Conservation (phyloP, 2,113 vertebrate genomes). For the Pipra filicauda region DNA sequence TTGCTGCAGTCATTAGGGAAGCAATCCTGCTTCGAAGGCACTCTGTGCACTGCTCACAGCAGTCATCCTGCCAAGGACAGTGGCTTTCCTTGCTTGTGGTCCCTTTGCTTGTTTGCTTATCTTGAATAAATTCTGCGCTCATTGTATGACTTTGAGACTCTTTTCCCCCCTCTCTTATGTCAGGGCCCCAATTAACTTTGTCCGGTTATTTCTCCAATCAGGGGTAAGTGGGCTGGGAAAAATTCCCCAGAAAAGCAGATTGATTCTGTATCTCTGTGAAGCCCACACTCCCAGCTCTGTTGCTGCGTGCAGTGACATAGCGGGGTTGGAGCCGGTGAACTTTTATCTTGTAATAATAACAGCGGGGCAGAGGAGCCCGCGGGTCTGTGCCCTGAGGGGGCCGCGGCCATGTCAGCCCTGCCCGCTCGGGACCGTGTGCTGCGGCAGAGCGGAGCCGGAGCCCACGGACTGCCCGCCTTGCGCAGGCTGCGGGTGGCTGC, state of each 20-base stretch:
- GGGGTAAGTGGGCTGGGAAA: not conserved
- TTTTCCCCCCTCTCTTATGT: fast-evolving
- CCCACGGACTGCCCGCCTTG: fast-evolving
- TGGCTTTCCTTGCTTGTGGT: not conserved
- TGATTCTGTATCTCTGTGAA: no score
- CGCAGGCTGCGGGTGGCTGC: fast-evolving
- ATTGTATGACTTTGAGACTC: not conserved
- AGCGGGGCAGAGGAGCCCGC: not conserved
- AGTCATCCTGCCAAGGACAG: not conserved
- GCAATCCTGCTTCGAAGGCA: not conserved
- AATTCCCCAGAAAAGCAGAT: not conserved
- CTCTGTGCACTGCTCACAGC: not conserved
- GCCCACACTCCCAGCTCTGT: fast-evolving
- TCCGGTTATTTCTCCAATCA: not conserved
- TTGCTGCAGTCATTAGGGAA: not conserved
- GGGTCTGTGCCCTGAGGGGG: not conserved
- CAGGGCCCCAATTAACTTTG: not conserved
- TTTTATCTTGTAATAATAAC: not conserved
- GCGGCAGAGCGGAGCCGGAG: fast-evolving
- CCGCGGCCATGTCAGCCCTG: not conserved
- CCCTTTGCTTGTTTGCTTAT: not conserved
- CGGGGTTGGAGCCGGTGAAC: fast-evolving
- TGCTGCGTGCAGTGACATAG: fast-evolving
- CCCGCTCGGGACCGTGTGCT: not conserved
- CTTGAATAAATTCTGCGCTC: slow-evolving; percentile 3